Percentiles rank a stretch among this genome's conserved stretches.
Evolutionary conservation across 1,140 invertebrate species (phyloP).

Genomic region (Drosophila mauritiana): DNA sequence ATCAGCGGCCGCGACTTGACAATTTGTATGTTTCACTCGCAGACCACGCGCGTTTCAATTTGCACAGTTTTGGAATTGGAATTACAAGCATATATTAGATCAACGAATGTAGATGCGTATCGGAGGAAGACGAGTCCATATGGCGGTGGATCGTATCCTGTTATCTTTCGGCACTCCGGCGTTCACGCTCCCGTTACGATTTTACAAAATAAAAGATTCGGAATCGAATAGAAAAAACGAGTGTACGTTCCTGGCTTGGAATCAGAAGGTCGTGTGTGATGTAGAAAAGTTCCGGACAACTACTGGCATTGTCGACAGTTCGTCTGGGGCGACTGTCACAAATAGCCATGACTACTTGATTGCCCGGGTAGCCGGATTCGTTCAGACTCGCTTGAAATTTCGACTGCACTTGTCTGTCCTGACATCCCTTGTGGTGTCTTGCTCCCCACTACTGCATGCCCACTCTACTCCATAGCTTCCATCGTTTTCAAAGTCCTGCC

Average conservation of each 20-base stretch:
- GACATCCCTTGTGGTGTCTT: neutral
- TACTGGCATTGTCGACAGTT: conserved; percentile 33
- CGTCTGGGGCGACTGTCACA: conserved; percentile 3
- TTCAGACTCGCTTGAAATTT: conserved; percentile 3
- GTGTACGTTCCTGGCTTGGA: conserved; percentile 30
- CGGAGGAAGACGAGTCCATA: conserved; percentile 8
- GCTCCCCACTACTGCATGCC: neutral
- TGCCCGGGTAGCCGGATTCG: neutral
- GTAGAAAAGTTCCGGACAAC: conserved; percentile 61
- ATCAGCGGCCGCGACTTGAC: conserved; percentile 31
- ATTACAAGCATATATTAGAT: conserved; percentile 12
- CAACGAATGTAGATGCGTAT: conserved; percentile 14
- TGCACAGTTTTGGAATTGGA: conserved; percentile 26
- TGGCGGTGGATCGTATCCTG: neutral
- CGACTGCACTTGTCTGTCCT: conserved; percentile 1
- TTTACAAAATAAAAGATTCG: conserved; percentile 33
- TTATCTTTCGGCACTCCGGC: neutral
- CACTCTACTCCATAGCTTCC: conserved; percentile 8
- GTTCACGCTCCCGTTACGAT: conserved; percentile 15
- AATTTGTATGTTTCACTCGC: conserved; percentile 67
- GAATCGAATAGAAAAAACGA: conserved; percentile 27
- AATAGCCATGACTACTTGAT: conserved; percentile 32
- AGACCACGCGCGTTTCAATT: conserved; percentile 32
- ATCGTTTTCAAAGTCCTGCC: conserved; percentile 12
- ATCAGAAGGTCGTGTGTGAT: conserved; percentile 52